Evolutionary conservation across 2,113 vertebrate genomes (phyloP), one percentile per base, ranked within the genome.

Genomic region (Tetrax tetrax): DNA sequence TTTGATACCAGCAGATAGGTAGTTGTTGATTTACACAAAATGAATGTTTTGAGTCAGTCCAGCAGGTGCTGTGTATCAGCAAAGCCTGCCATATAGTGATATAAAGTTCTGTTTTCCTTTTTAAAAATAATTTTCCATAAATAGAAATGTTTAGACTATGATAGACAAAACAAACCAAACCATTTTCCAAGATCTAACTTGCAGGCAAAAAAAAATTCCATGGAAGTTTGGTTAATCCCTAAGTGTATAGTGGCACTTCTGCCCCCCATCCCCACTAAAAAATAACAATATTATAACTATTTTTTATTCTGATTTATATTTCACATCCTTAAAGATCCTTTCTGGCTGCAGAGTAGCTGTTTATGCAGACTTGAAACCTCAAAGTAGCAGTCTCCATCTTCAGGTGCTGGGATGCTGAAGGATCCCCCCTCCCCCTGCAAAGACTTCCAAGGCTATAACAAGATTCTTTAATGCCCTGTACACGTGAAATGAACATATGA

Each of bases 401-500:
- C 51, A 82, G 53, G n/a, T 70, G 50, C 63, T 59, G 61, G n/a
- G 68, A 22, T 69, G 23, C 33, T 45, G 21, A 74, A 87, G 33
- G 23, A 10, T 64, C 45, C 80, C 19, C 45, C 45, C 22, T 70
- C 10, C 37, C 37, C 53, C 61, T 75, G n/a, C n/a, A 80, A 57
- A 64, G 68, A 48, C 15, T 70, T 59, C 38, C 38, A 57, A 48
- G 51, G 63, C 48, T 57, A 12, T 51, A 35, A 47, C 5, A 37
- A 61, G 50, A 41, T 54, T 35, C 23, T 47, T 1, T 41, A 75
- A 33, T 64, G 47, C 20, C 31, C 29, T 37, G 29, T n/a, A 29
- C 29, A 47, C 0, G 0, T 23, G 45, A 64, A 50, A 33, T 48
- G 37, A 75, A 59, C 7, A 7, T 15, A 33, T 4, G 21, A 48